Percentiles rank a stretch among this genome's conserved stretches.
phyloP scores from a whole-genome alignment of 2,797 vertebrate species.

The Rhinogobio ventralis region DNA sequence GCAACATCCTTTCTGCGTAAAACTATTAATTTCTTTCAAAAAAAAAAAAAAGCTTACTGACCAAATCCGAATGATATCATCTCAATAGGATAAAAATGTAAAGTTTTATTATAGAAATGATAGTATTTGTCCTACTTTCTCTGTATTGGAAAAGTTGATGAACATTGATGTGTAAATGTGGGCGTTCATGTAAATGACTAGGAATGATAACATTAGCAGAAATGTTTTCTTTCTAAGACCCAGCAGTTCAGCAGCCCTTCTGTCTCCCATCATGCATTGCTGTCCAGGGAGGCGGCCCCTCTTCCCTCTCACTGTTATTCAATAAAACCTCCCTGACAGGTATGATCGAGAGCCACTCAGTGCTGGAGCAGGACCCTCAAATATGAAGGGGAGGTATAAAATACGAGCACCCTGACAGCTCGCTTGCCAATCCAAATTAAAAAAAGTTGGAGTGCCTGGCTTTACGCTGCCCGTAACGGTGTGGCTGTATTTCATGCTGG shows the following conservation, averaged over 20 bases:
- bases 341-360: conserved; percentile 80
- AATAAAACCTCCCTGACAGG: conserved; percentile 76
- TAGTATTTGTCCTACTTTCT: background rate
- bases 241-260: background rate
- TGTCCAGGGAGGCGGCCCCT: conserved; percentile 15
- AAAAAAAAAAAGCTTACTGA: too few species aligned
- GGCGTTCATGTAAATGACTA: background rate
- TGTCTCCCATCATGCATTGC: conserved; percentile 21
- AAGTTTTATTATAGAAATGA: background rate
- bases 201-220: background rate
- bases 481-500: conserved; percentile 69
- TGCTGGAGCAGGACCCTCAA: conserved; percentile 69
- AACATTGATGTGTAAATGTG: background rate
- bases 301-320: conserved; percentile 69
- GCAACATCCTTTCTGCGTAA: background rate
- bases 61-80: background rate
- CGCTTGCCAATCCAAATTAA: conserved; percentile 80
- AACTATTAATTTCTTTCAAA: background rate
- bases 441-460: conserved; percentile 74
- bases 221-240: background rate
- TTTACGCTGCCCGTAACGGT: conserved; percentile 66
- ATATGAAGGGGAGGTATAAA: conserved; percentile 66
- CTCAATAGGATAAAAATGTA: background rate
- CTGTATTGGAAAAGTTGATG: background rate
- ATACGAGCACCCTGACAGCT: conserved; percentile 65